Evolutionary conservation across 2,113 vertebrate species (phyloP), one percentile per base, ranked within the genome.

Genomic region (Nipponia nippon): DNA sequence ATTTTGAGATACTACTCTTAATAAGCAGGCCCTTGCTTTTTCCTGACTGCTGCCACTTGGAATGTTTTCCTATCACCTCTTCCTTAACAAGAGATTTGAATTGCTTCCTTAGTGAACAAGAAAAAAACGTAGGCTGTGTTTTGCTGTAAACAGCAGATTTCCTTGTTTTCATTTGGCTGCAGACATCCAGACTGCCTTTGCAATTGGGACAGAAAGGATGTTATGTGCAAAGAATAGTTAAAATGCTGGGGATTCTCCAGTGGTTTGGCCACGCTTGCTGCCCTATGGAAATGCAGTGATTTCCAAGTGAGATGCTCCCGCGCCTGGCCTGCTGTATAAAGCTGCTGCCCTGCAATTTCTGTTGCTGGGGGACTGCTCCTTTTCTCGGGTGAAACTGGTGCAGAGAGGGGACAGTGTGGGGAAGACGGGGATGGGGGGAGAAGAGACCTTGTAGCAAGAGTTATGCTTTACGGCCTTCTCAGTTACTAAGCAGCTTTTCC

Each of bases 91-190:
- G 88, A 88, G 38, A 58, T 90, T 65, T 72, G 62, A 94, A 66
- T 73, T 47, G 65, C 52, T 90, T 93, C 70, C 62, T 88, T 66
- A 32, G 65, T 36, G 81, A 95, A 44, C 27, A 69, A 61, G 77
- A 36, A 49, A 34, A 89, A 73, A 26, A 0, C 0, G 56, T 94
- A 55, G 94, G 87, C 89, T 91, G 84, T 95, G 87, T 96, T 96
- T 95, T 95, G 87, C 93, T 89, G 67, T 95, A 93, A 97, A 93
- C 93, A 97, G 93, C 94, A 95, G 91, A 96, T 96, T 97, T 95
- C 30, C 83, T 53, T 93, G 80, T 93, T 93, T 95, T 73, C 40
- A 19, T 95, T 96, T 86, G 75, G 36, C 90, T 81, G 84, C 59
- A 87, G 87, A 46, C 59, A 83, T 56, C 65, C 82, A 93, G 77